These are phyloP conservation scores for Ditylenchus weischeri DNA, from an alignment of 2,888 invertebrate genomes.

Conservation along the genomic window DNA sequence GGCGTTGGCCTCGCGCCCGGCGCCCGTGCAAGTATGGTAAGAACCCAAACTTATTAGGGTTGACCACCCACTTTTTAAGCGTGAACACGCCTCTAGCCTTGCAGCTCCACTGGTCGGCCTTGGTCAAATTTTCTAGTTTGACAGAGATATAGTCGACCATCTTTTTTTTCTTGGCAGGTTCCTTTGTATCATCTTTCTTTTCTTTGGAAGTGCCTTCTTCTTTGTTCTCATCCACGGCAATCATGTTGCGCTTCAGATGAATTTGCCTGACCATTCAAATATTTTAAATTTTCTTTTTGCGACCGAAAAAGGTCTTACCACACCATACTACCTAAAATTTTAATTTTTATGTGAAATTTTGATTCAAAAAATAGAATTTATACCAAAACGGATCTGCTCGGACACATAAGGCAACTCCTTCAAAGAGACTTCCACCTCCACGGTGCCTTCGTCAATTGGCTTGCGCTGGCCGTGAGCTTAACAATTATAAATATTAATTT, in stretches of 20 bases:
- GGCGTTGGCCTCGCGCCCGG: no score
- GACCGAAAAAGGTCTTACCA: no score
- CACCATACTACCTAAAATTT: no score
- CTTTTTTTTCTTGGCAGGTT: constrained; percentile 1
- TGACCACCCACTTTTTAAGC: background rate
- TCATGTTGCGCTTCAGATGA: background rate
- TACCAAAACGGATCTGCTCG: background rate
- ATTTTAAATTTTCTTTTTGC: background rate
- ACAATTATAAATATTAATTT: background rate
- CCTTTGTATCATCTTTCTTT: background rate
- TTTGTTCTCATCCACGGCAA: background rate
- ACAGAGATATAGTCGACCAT: constrained; percentile 4
- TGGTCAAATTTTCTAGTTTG: background rate
- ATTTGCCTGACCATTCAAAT: constrained; percentile 5
- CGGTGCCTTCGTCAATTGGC: background rate
- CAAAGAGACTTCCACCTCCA: background rate
- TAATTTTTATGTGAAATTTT: no score
- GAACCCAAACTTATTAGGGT: no score
- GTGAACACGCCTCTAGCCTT: background rate
- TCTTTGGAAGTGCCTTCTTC: background rate
- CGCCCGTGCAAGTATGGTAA: no score
- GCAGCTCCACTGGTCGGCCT: background rate
- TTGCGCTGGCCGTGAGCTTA: background rate
- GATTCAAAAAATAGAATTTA: background rate
- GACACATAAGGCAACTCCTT: background rate